A percentile compares a stretch with the other conserved stretches of the same genome.
phyloP scores from a whole-genome alignment of 2,888 invertebrate genomes.

The Creontiades dilutus region DNA sequence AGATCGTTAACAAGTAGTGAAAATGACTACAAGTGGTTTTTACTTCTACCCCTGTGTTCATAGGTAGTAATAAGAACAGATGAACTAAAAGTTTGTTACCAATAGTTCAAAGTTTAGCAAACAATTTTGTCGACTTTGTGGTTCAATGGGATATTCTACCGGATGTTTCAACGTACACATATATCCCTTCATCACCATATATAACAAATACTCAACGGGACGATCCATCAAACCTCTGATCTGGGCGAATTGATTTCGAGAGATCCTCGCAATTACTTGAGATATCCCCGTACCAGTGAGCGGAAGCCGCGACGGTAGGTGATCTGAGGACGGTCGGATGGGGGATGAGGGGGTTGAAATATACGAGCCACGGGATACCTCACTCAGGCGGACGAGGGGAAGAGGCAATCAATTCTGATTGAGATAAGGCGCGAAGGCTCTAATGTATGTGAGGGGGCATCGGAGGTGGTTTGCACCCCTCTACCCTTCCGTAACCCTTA shows the following conservation, averaged over 20 bases:
- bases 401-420: slow-evolving; percentile 68
- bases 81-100: too few relatives aligned
- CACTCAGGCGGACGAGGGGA: background rate
- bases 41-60: too few relatives aligned
- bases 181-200: too few relatives aligned
- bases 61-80: too few relatives aligned
- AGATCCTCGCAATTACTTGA: slow-evolving; percentile 58
- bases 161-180: too few relatives aligned
- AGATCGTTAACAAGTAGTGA: too few relatives aligned
- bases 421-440: slow-evolving; percentile 65
- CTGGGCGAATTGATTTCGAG: slow-evolving; percentile 37
- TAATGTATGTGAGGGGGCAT: slow-evolving; percentile 42
- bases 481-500: background rate
- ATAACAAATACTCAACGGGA: too few relatives aligned
- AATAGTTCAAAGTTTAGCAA: too few relatives aligned
- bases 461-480: background rate
- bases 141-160: too few relatives aligned
- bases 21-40: too few relatives aligned
- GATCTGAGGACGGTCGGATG: background rate
- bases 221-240: slow-evolving; percentile 11
- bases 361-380: background rate
- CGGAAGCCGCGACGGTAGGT: background rate
- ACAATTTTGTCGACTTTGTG: too few relatives aligned
- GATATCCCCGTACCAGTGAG: slow-evolving; percentile 4
- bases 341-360: slow-evolving; percentile 36